Percentiles rank a stretch among this genome's conserved stretches.
Evolutionary conservation across 2,888 invertebrate genomes (phyloP).

Genomic region (Hydraecia micacea): DNA sequence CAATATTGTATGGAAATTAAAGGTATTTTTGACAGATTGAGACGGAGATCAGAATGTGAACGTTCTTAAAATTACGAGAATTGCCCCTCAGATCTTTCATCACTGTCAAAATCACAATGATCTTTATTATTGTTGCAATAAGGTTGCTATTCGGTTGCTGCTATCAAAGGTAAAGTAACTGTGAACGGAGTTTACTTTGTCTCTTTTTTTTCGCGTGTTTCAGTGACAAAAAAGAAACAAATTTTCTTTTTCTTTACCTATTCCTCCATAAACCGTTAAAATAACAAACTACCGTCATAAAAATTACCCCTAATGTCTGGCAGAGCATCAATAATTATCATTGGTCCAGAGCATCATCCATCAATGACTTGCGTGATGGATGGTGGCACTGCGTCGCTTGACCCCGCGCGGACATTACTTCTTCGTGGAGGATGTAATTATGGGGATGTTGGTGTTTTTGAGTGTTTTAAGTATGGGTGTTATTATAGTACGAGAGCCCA

Average conservation of each 20-base stretch:
- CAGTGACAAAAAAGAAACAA: neutral
- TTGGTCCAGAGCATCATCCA: slow-evolving; percentile 49
- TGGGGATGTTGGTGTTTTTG: slow-evolving; percentile 12
- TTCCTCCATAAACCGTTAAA: neutral
- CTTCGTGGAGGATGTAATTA: slow-evolving; percentile 52
- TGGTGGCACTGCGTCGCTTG: slow-evolving; percentile 64
- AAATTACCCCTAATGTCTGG: slow-evolving; percentile 35
- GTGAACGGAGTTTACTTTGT: too few species aligned
- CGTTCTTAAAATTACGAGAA: too few species aligned
- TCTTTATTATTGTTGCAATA: too few species aligned
- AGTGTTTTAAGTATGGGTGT: slow-evolving; percentile 12
- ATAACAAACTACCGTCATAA: slow-evolving; percentile 30
- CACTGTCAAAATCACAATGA: too few species aligned
- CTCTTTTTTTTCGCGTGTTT: neutral
- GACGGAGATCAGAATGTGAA: too few species aligned
- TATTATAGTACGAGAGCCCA: neutral
- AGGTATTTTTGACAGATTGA: too few species aligned
- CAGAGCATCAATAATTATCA: slow-evolving; percentile 61
- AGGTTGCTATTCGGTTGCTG: too few species aligned
- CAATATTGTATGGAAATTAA: too few species aligned
- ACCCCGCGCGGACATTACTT: slow-evolving; percentile 61
- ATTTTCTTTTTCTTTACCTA: neutral
- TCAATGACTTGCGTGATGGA: slow-evolving; percentile 61
- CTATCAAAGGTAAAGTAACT: too few species aligned
- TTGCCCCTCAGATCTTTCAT: too few species aligned